Evolutionary conservation across 2,888 invertebrate genomes (phyloP).

Genomic region (Kuschelorhynchus macadamiae): DNA sequence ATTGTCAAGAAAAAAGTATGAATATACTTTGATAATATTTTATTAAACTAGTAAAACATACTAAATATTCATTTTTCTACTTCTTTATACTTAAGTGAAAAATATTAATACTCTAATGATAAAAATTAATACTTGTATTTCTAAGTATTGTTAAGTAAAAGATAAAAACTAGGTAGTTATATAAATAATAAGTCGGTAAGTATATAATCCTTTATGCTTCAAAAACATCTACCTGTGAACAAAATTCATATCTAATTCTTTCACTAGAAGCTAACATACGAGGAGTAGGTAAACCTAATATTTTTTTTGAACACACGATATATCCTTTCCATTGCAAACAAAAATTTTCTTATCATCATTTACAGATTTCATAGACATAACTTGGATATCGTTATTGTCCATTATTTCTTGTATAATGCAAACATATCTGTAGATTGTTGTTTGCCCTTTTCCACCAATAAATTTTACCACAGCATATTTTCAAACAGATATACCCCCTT

Average conservation of each 20-base stretch:
- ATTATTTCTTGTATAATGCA: slow-evolving; percentile 7
- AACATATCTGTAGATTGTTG: slow-evolving; percentile 8
- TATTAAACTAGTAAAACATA: too few relatives aligned
- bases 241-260: slow-evolving; percentile 8
- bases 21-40: too few relatives aligned
- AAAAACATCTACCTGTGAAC: slow-evolving; percentile 13
- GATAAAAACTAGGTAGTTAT: too few relatives aligned
- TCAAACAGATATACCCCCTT: slow-evolving; percentile 1
- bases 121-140: too few relatives aligned
- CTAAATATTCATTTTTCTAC: too few relatives aligned
- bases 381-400: slow-evolving; percentile 3
- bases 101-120: too few relatives aligned
- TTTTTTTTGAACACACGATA: too few relatives aligned
- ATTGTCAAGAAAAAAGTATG: too few relatives aligned
- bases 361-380: background rate
- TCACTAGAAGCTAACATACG: slow-evolving; percentile 2
- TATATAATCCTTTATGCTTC: background rate
- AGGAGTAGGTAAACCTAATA: slow-evolving; percentile 8
- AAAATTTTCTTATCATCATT: background rate
- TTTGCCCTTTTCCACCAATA: slow-evolving; percentile 2
- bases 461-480: slow-evolving; percentile 14
- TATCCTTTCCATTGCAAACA: too few relatives aligned
- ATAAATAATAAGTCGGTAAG: too few relatives aligned
- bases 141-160: too few relatives aligned
- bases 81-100: too few relatives aligned